phyloP scores from a whole-genome alignment of 2,888 invertebrate species.

The Nymphalis urticae region DNA sequence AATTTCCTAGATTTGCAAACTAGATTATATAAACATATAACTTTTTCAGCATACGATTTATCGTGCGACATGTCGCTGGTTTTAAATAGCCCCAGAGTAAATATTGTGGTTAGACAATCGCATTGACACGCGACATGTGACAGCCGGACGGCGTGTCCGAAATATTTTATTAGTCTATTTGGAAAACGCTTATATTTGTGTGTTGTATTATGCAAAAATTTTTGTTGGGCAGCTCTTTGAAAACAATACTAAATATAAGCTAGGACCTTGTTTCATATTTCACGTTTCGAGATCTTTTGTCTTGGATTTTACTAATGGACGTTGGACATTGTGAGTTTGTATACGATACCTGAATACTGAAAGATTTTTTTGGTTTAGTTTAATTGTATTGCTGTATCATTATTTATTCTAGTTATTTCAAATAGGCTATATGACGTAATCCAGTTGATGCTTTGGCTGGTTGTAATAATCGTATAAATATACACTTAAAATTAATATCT shows the following conservation, averaged over 20 bases:
- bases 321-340: too few relatives aligned
- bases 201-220: constrained; percentile 16
- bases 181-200: constrained; percentile 15
- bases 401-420: too few relatives aligned
- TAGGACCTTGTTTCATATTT: not conserved
- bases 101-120: constrained; percentile 24
- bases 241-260: constrained; percentile 16
- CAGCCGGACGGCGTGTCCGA: constrained; percentile 21
- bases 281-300: not conserved
- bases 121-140: constrained; percentile 27
- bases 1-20: too few relatives aligned
- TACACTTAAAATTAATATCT: too few relatives aligned
- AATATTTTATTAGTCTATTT: constrained; percentile 28
- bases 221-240: constrained; percentile 10
- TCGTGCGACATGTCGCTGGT: constrained; percentile 7
- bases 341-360: too few relatives aligned
- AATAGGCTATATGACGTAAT: too few relatives aligned
- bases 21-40: too few relatives aligned
- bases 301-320: not conserved
- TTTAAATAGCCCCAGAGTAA: constrained; percentile 15
- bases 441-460: too few relatives aligned
- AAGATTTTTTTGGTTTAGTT: too few relatives aligned
- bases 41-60: constrained; percentile 1
- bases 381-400: too few relatives aligned
- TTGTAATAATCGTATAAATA: too few relatives aligned